These are phyloP conservation scores for Muscina levida DNA, from an alignment of 2,888 invertebrate genomes.

Conservation along the genomic window DNA sequence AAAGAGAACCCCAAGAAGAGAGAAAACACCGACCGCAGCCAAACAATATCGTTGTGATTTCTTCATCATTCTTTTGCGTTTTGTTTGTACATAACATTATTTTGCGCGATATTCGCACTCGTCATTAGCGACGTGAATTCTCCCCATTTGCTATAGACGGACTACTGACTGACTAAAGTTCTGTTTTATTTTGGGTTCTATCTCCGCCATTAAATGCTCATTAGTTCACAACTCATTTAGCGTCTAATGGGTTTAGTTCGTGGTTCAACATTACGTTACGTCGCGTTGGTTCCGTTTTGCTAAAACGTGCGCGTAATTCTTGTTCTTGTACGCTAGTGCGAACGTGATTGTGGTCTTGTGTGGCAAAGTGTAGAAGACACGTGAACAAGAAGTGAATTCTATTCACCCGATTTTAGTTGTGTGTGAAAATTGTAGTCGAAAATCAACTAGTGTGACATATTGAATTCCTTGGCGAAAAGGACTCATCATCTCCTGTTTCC, in stretches of 20 bases:
- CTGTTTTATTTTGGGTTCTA: too few species aligned
- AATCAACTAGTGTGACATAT: not conserved
- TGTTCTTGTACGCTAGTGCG: not conserved
- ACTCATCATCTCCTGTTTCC: not conserved
- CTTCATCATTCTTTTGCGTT: not conserved
- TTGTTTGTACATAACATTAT: not conserved
- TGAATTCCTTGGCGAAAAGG: too few species aligned
- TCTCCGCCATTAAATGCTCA: not conserved
- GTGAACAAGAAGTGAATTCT: not conserved
- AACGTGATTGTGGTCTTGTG: not conserved
- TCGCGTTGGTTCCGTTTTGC: slow-evolving; percentile 35
- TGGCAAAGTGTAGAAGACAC: not conserved
- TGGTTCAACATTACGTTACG: slow-evolving; percentile 8
- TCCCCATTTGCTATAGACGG: too few species aligned
- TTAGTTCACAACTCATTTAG: slow-evolving; percentile 11
- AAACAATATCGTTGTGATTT: slow-evolving; percentile 1
- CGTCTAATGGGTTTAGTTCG: slow-evolving; percentile 51
- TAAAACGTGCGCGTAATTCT: not conserved
- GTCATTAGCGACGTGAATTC: too few species aligned
- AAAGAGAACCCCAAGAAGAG: too few species aligned
- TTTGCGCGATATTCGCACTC: slow-evolving; percentile 16
- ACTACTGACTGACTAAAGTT: too few species aligned
- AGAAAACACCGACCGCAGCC: too few species aligned
- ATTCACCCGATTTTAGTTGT: not conserved
- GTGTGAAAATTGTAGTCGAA: not conserved